phyloP scores from a whole-genome alignment of 2,797 vertebrate species.

The Gadopsis marmoratus region DNA sequence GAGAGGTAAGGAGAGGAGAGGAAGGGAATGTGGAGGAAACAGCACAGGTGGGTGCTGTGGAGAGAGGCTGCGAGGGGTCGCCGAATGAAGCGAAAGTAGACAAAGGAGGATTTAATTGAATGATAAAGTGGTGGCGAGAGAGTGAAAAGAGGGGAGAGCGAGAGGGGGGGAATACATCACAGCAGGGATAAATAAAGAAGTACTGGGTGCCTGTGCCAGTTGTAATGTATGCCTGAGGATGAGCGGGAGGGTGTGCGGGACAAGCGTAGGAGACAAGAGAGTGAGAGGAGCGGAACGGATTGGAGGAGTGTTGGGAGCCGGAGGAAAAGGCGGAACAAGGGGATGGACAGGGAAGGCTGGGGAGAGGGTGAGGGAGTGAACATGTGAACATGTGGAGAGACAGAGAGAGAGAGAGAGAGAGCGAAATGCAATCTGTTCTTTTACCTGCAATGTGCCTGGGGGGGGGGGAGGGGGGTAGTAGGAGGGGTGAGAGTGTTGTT shows the following conservation, averaged over 20 bases:
- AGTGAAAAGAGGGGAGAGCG: conserved; percentile 58
- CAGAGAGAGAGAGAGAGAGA: neutral
- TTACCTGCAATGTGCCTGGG: conserved; percentile 93
- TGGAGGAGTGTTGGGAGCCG: conserved; percentile 21
- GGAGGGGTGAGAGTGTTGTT: conserved; percentile 48
- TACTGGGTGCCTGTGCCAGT: conserved; percentile 45
- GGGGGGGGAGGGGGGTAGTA: conserved; percentile 67
- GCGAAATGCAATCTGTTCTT: conserved; percentile 21
- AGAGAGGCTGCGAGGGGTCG: neutral
- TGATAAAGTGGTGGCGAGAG: conserved; percentile 73
- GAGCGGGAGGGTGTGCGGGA: conserved; percentile 61
- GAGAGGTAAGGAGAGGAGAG: conserved; percentile 48
- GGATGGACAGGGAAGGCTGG: conserved; percentile 21
- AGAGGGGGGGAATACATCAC: conserved; percentile 70
- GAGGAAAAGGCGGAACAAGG: conserved; percentile 45
- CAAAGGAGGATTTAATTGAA: conserved; percentile 81
- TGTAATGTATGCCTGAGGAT: conserved; percentile 74
- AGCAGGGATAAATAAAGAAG: conserved; percentile 77
- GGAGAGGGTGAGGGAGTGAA: conserved; percentile 32
- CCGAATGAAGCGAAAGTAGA: conserved; percentile 62
- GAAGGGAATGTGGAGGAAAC: conserved; percentile 25
- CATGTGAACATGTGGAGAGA: conserved; percentile 41
- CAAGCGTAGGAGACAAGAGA: conserved; percentile 62
- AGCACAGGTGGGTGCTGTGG: conserved; percentile 45
- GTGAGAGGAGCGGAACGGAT: conserved; percentile 47